These are phyloP conservation scores for Leptobrachium leishanense DNA, from an alignment of 2,113 vertebrate species.

Conservation along the genomic window DNA sequence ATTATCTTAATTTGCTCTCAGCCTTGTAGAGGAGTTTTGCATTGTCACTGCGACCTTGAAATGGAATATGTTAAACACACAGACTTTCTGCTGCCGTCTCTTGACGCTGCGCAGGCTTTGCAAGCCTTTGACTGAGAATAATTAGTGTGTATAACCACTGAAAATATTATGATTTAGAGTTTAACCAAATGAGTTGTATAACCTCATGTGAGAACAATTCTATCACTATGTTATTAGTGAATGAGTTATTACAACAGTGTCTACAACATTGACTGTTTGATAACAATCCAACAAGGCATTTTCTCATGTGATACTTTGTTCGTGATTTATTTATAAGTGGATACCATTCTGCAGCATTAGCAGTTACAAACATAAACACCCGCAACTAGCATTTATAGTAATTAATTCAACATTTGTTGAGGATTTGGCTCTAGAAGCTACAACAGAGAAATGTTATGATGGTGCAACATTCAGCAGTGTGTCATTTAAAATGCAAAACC, in stretches of 20 bases:
- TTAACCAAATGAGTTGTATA: constrained; percentile 1
- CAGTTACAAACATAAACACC: no score
- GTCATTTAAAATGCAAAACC: no score
- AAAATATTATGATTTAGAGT: not conserved
- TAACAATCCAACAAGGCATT: no score
- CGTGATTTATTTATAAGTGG: no score
- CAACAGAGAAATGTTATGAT: no score
- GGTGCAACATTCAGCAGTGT: no score
- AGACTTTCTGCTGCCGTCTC: constrained; percentile 12
- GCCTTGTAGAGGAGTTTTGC: not conserved
- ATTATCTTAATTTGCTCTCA: not conserved
- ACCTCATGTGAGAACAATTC: constrained; percentile 12
- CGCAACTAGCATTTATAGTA: no score
- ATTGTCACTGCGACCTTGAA: constrained; percentile 24
- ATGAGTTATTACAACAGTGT: not conserved
- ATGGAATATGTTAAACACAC: constrained; percentile 26
- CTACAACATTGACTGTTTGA: no score
- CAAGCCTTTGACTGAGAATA: constrained; percentile 20
- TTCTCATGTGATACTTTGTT: no score
- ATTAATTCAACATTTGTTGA: no score
- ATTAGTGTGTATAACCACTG: constrained; percentile 21
- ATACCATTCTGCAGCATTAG: no score
- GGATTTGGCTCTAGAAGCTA: no score
- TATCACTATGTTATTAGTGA: constrained; percentile 6
- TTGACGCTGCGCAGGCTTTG: constrained; percentile 12